Percentiles rank a stretch among this genome's conserved stretches.
Evolutionary conservation across 2,888 invertebrate species (phyloP).

Genomic region (Parochlus steinenii): DNA sequence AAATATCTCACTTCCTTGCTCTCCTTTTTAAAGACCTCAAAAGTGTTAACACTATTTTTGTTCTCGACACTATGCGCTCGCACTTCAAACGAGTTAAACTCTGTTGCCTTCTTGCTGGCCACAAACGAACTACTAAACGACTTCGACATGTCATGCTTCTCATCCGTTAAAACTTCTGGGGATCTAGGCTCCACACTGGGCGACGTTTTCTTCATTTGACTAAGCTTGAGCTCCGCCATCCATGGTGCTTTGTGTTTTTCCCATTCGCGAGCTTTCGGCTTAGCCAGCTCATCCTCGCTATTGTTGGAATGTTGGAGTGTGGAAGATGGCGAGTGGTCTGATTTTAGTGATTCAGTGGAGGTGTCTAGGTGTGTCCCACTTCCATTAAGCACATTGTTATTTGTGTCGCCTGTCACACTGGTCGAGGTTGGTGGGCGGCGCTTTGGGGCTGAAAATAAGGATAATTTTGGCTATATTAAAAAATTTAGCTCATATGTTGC

Average conservation of each 20-base stretch:
- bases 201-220: conserved; percentile 36
- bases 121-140: conserved; percentile 14
- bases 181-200: conserved; percentile 24
- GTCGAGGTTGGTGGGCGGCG: conserved; percentile 42
- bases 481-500: conserved; percentile 13
- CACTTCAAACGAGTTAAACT: conserved; percentile 8
- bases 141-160: conserved; percentile 13
- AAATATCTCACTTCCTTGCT: neutral
- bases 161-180: conserved; percentile 10
- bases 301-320: conserved; percentile 8
- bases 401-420: conserved; percentile 24
- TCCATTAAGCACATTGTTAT: conserved; percentile 21
- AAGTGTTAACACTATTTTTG: conserved; percentile 1
- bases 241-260: conserved; percentile 60
- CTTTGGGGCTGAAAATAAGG: too few species aligned
- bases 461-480: conserved; percentile 32
- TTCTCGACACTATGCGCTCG: conserved; percentile 11
- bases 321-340: conserved; percentile 1
- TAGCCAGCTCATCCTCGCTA: conserved; percentile 30
- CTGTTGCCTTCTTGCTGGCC: conserved; percentile 1
- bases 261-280: conserved; percentile 50
- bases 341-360: conserved; percentile 2
- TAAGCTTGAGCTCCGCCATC: conserved; percentile 67
- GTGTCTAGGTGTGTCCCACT: conserved; percentile 23
- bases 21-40: conserved; percentile 8